phyloP scores from a whole-genome alignment of 2,113 vertebrate genomes.

The Tachysurus vachellii region DNA sequence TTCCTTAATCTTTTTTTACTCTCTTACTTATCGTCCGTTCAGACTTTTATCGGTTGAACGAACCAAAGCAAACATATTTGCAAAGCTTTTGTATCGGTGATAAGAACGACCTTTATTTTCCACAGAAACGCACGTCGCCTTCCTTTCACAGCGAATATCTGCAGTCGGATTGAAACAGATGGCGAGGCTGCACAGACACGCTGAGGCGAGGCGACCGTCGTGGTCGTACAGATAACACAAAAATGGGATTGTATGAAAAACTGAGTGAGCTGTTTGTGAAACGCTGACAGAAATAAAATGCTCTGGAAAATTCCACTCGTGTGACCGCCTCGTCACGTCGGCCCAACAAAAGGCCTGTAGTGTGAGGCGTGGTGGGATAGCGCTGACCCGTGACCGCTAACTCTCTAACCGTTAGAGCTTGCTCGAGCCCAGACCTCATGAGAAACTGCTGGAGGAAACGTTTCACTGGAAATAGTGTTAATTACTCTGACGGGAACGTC shows the following conservation, averaged over 20 bases:
- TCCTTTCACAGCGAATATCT: not conserved
- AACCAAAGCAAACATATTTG: not conserved
- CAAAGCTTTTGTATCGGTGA: not conserved
- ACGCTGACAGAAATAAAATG: not conserved
- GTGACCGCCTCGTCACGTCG: not conserved
- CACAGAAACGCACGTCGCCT: not conserved
- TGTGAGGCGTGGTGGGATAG: slow-evolving; percentile 3
- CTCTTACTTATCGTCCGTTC: not conserved
- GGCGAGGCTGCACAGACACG: not conserved
- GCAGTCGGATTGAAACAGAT: not conserved
- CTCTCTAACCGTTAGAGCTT: not conserved
- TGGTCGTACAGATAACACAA: not conserved
- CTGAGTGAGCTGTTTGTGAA: not conserved
- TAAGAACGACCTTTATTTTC: not conserved
- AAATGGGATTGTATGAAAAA: not conserved
- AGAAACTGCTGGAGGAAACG: not conserved
- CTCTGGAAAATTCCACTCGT: not conserved
- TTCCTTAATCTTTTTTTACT: slow-evolving; percentile 24
- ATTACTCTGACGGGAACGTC: not conserved
- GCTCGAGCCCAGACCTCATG: not conserved
- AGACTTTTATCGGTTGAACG: not conserved
- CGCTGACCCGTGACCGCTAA: slow-evolving; percentile 7
- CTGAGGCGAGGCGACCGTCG: not conserved
- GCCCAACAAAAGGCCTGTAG: slow-evolving; percentile 5
- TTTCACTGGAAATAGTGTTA: not conserved